Base-by-base conservation (phyloP, 2,888 invertebrate genomes). In the Ptilodon capucinus region DNA sequence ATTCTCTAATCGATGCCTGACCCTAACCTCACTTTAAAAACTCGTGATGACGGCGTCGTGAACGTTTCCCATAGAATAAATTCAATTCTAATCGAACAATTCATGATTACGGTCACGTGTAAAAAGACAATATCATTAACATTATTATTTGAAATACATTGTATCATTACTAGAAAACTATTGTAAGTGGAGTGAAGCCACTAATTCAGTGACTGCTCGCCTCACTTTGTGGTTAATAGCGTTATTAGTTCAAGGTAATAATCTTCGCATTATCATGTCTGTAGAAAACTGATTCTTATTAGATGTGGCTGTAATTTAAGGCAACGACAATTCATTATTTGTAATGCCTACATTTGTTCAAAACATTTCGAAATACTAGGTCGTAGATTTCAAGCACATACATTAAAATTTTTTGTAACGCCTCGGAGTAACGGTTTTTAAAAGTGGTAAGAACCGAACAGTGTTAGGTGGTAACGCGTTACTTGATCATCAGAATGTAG, bases 1-100 rank as follows among this genome's bases (percentile, higher is more conserved):
- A 72, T 76, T 76, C 72, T 64, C 63, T 64, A 74, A 67, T 71
- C 68, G 65, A 48, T 61, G 55, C 46, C 62, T 60, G 61, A 65
- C 65, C 56, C 52, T 52, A 60, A 71, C 62, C 60, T 50, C 51
- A 54, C 51, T 57, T 67, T 60, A 71, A 67, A 68, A 67, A 68
- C 62, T 66, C 48, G 51, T 56, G 50, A 57, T 64, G 59, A 47
- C 13, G 44, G 44, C 28, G 25, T 11, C 8, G 30, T 48, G 44
- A 46, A 49, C 42, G 49, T 46, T 28, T 28, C 28, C 28, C 28
- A 28, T 28, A 11, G 28, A 28, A 11, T n/a, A 28, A 42, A 40
- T 50, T 46, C 36, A 40, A 46, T 51, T 46, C 36, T 36, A 28
- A 28, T 28, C 28, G 11, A 28, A 28, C 28, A n/a, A 28, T 28